A percentile compares a stretch with the other conserved stretches of the same genome.
Evolutionary conservation across 2,888 invertebrate species (phyloP).

Genomic region (Yponomeuta sedellus): DNA sequence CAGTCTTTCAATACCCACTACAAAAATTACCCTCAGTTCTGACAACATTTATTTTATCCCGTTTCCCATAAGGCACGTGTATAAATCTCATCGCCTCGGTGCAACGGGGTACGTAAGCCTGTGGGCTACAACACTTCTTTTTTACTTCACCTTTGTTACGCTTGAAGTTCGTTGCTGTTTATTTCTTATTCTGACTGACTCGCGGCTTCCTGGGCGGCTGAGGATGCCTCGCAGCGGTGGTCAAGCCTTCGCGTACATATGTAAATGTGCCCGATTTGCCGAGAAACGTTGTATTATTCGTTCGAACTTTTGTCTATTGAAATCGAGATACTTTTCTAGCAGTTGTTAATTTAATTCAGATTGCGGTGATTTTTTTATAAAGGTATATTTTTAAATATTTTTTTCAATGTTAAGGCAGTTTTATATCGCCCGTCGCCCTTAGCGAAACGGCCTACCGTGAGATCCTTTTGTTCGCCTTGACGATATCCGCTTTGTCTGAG

Average conservation of each 20-base stretch:
- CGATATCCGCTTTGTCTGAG: constrained; percentile 33
- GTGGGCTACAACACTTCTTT: constrained; percentile 59
- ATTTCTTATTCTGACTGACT: constrained; percentile 73
- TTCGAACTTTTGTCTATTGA: constrained; percentile 9
- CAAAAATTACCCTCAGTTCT: neutral
- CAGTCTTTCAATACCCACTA: neutral
- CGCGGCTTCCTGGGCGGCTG: constrained; percentile 72
- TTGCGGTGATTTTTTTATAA: neutral
- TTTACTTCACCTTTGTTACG: constrained; percentile 75
- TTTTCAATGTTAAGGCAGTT: neutral
- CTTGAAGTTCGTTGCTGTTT: constrained; percentile 53
- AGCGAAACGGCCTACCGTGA: constrained; percentile 34
- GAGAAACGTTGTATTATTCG: constrained; percentile 28
- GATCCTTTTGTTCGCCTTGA: constrained; percentile 35
- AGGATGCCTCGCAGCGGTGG: constrained; percentile 27
- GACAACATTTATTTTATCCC: constrained; percentile 41
- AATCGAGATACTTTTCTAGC: constrained; percentile 13
- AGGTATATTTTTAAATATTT: neutral
- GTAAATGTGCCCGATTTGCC: constrained; percentile 37
- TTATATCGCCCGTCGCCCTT: constrained; percentile 26
- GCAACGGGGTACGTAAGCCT: constrained; percentile 1
- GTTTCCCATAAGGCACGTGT: constrained; percentile 54
- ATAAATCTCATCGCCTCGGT: constrained; percentile 44
- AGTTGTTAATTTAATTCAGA: constrained; percentile 12
- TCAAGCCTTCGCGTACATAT: neutral